Evolutionary conservation across 2,113 vertebrate species (phyloP), one percentile per base, ranked within the genome.

Genomic region (Sylvietta virens): DNA sequence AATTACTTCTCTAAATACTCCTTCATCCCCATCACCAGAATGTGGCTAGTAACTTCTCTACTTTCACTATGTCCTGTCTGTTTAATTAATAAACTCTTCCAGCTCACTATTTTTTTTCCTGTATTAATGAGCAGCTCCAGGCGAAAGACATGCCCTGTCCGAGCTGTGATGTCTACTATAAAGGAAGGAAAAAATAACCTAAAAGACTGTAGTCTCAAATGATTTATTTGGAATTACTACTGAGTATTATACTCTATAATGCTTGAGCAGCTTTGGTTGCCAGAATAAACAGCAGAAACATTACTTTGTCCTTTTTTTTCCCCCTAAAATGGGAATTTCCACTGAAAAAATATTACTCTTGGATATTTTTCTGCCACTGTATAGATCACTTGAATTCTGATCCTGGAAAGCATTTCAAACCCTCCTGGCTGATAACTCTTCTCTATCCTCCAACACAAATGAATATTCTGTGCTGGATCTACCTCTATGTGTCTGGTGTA

Each of bases 241-340:
- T 28, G 39, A 86, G 19, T 60, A 60, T 71, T 74, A n/a, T 64
- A 40, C 40, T 79, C 9, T 45, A 16, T 39, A 93, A 81, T n/a
- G 17, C 40, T 66, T 40, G 16, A 64, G 22, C 50, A 74, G 56
- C 26, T 81, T 78, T 94, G 8, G 8, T 71, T 91, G 77, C 87
- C 86, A 92, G 79, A 84, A 67, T 56, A 86, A 96, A 40, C 44
- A 85, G 30, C 30, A 79, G 66, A 88, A 92, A 67, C 8, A n/a
- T 30, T 72, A 62, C 5, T 82, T 81, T 39, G 23, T n/a, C 15
- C 2, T 21, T 28, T 17, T 45, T 21, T 7, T 1, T 0, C 3
- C 16, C 21, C 15, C 4, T 24, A 31, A 82, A 82, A 88, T 73
- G 22, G 39, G 62, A 82, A 83, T 90, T 93, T 86, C 42, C 20